phyloP scores from a whole-genome alignment of 2,888 invertebrate genomes.

The Tanypteryx hageni region DNA sequence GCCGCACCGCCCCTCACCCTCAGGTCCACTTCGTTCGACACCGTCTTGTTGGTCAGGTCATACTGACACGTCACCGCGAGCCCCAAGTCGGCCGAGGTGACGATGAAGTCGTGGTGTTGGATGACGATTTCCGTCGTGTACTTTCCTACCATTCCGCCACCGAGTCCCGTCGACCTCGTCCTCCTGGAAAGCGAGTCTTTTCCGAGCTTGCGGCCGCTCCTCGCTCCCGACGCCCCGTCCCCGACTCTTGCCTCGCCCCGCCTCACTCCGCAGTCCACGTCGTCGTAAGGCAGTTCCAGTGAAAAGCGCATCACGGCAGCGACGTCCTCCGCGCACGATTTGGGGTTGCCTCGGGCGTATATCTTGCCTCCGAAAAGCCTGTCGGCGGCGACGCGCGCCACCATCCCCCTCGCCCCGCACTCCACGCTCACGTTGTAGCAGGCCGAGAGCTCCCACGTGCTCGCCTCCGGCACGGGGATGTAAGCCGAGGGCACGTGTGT shows the following conservation, averaged over 20 bases:
- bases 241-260: constrained; percentile 79
- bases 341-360: constrained; percentile 95
- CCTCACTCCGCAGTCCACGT: constrained; percentile 94
- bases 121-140: constrained; percentile 95
- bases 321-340: constrained; percentile 93
- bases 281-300: constrained; percentile 93
- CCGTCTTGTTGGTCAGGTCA: constrained; percentile 95
- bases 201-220: background rate
- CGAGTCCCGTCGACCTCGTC: background rate
- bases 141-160: constrained; percentile 73
- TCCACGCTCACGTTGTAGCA: constrained; percentile 97
- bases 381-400: constrained; percentile 93
- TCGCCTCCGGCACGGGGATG: constrained; percentile 92
- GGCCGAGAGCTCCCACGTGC: constrained; percentile 93
- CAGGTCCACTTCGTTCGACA: constrained; percentile 88
- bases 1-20: constrained; percentile 77
- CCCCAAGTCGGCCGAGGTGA: constrained; percentile 95
- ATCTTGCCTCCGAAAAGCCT: constrained; percentile 96
- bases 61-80: constrained; percentile 96
- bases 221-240: background rate
- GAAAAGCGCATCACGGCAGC: constrained; percentile 93
- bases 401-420: constrained; percentile 94
- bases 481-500: constrained; percentile 88
- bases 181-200: background rate
- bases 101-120: constrained; percentile 96